Evolutionary conservation across 2,797 vertebrate genomes (phyloP).

Genomic region (Scyliorhinus canicula): DNA sequence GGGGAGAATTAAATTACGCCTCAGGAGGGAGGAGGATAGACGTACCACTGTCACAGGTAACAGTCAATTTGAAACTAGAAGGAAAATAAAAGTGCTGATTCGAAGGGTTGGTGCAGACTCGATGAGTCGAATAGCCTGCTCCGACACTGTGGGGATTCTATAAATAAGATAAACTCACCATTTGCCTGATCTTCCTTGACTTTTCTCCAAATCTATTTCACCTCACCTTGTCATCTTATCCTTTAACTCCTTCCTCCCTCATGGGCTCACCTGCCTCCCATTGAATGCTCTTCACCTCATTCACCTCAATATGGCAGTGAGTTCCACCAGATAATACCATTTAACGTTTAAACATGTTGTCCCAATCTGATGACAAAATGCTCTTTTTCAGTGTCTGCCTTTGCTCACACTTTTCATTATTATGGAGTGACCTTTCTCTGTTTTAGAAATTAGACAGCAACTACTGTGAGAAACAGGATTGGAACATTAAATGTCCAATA

Average conservation of each 20-base stretch:
- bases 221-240: not conserved
- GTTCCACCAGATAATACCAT: not conserved
- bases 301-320: not conserved
- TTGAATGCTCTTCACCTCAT: not conserved
- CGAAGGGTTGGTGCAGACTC: no score
- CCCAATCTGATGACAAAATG: not conserved
- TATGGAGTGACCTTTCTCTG: not conserved
- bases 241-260: not conserved
- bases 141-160: no score
- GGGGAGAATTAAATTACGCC: no score
- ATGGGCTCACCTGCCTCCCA: not conserved
- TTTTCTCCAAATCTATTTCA: not conserved
- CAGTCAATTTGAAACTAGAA: not conserved
- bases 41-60: not conserved
- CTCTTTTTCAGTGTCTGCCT: not conserved
- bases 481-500: not conserved
- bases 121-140: no score
- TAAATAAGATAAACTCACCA: no score
- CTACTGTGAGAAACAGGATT: not conserved
- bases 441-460: not conserved
- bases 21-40: not conserved
- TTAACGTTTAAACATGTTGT: not conserved
- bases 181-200: not conserved
- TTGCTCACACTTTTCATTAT: not conserved
- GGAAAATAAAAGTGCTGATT: not conserved